A percentile compares a stretch with the other conserved stretches of the same genome.
Conservation (phyloP, 2,797 vertebrate species). For the Erethizon dorsatum region DNA sequence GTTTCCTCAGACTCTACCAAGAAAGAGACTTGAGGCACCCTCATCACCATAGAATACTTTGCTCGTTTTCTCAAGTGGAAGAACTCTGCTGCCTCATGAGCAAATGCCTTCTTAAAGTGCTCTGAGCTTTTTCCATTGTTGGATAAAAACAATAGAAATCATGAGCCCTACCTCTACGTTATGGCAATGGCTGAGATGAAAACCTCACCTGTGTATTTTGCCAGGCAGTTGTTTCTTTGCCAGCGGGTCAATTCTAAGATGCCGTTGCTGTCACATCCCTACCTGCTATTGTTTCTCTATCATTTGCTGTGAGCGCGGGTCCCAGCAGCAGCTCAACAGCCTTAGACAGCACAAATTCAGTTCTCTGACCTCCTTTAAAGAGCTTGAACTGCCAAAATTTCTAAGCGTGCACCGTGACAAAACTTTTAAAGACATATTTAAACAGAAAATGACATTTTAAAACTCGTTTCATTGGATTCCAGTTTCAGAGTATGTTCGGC, state of each 20-base stretch:
- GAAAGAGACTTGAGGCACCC: not conserved
- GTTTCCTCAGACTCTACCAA: conserved; percentile 9
- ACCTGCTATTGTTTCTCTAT: not conserved
- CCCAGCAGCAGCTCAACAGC: not conserved
- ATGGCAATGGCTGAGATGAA: not conserved
- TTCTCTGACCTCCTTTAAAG: conserved; percentile 31
- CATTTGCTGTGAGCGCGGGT: not conserved
- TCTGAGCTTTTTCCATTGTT: not conserved
- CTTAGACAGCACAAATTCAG: not conserved
- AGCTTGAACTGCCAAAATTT: not conserved
- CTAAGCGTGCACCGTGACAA: not conserved
- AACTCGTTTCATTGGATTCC: conserved; percentile 38
- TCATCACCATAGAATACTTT: not conserved
- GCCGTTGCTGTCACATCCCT: not conserved
- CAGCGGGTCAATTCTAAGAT: not conserved
- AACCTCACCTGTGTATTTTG: not conserved
- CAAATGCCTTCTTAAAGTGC: not conserved
- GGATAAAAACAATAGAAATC: conserved; percentile 39
- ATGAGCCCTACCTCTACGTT: not conserved
- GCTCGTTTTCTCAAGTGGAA: not conserved
- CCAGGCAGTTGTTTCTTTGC: conserved; percentile 5
- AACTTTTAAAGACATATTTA: conserved; percentile 29
- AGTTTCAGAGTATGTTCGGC: not conserved
- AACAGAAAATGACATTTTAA: conserved; percentile 55
- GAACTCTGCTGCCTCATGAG: not conserved